Conservation (phyloP, 2,113 vertebrate species). For the Aleadryas rufinucha region DNA sequence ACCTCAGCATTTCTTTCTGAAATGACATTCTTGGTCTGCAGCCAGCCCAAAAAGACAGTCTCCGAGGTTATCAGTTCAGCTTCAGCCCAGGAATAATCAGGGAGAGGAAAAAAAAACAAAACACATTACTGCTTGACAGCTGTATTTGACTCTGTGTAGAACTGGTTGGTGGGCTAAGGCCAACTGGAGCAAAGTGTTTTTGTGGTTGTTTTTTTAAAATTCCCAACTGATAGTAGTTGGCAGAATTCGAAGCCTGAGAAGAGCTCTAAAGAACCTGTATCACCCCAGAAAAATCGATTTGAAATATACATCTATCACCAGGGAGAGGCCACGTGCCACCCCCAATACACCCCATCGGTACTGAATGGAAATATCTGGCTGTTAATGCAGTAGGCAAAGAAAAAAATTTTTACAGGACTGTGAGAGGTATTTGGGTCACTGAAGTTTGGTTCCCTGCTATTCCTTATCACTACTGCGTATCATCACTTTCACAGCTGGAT, state of each 20-base stretch:
- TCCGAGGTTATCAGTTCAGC: constrained; percentile 46
- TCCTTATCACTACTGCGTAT: neutral
- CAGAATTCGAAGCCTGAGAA: neutral
- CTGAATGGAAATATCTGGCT: neutral
- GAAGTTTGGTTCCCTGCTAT: neutral
- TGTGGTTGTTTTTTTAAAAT: neutral
- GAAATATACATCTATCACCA: neutral
- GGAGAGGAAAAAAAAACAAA: neutral
- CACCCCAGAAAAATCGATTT: neutral
- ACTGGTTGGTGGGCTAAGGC: neutral
- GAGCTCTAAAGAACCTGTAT: neutral
- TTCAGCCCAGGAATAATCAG: neutral
- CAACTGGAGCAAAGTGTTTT: neutral
- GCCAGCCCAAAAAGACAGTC: constrained; percentile 3
- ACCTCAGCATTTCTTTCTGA: constrained; percentile 40
- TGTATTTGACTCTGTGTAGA: neutral
- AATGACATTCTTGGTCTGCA: constrained; percentile 36
- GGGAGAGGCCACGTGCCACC: neutral
- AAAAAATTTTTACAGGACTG: neutral
- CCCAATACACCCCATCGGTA: accelerated
- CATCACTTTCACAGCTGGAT: constrained; percentile 1
- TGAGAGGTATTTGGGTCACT: neutral
- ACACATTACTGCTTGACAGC: neutral
- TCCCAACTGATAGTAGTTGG: neutral
- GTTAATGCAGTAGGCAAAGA: neutral